Conservation (phyloP, 2,888 invertebrate genomes). For the Ferrisia virgata region DNA sequence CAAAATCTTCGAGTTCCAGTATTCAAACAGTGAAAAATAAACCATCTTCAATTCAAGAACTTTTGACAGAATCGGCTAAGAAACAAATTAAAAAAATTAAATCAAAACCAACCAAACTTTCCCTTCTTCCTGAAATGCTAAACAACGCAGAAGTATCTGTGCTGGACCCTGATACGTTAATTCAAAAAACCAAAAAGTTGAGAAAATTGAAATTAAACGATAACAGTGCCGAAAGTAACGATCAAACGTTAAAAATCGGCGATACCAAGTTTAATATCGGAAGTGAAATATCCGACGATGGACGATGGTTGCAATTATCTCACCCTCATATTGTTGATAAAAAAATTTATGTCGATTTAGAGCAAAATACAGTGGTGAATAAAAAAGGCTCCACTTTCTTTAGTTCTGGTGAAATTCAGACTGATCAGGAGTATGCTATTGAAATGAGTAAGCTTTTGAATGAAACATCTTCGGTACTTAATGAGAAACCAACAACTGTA, state of each 20-base stretch:
- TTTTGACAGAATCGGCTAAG: background rate
- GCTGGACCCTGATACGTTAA: background rate
- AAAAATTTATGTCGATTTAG: slow-evolving; percentile 5
- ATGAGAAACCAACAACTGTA: background rate
- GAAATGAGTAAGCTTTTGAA: background rate
- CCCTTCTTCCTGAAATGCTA: background rate
- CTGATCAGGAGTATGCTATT: background rate
- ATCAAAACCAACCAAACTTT: background rate
- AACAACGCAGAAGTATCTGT: background rate
- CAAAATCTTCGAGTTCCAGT: no score
- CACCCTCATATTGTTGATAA: slow-evolving; percentile 6
- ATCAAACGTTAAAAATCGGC: background rate
- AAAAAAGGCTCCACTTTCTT: background rate
- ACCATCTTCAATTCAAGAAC: no score
- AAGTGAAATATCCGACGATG: background rate
- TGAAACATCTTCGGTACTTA: background rate
- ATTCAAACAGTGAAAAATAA: no score
- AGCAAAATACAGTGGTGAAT: background rate
- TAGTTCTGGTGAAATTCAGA: background rate
- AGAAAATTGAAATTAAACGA: background rate
- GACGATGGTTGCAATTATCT: background rate
- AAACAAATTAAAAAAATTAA: slow-evolving; percentile 11
- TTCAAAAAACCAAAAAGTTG: background rate
- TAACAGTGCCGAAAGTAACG: background rate
- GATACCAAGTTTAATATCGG: slow-evolving; percentile 7